Conservation (phyloP, 2,888 invertebrate species). For the Andrena flavipes region DNA sequence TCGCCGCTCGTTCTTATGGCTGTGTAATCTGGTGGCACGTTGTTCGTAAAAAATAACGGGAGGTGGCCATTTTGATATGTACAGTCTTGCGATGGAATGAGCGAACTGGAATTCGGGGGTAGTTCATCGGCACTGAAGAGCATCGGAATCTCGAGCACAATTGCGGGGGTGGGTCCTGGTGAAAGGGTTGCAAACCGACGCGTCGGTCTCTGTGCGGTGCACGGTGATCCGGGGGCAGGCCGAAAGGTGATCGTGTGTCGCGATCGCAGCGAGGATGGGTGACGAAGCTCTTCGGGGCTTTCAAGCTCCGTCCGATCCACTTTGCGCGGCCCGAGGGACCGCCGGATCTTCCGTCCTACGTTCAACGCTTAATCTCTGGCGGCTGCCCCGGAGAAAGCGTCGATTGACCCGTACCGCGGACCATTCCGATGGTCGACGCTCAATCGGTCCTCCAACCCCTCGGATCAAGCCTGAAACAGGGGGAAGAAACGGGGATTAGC, state of each 20-base stretch:
- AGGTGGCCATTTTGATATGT: background rate
- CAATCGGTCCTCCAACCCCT: background rate
- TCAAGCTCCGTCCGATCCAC: background rate
- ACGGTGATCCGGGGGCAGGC: background rate
- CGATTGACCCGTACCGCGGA: constrained; percentile 29
- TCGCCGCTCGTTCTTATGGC: background rate
- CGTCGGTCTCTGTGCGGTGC: constrained; percentile 4
- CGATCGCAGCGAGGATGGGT: background rate
- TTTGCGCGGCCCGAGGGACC: background rate
- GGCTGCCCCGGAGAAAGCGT: constrained; percentile 23
- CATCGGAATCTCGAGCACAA: background rate
- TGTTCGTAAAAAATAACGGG: background rate
- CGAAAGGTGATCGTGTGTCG: background rate
- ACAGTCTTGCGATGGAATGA: constrained; percentile 36
- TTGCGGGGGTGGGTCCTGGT: background rate
- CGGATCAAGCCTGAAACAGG: constrained; percentile 56
- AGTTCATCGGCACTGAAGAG: background rate
- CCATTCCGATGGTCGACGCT: constrained; percentile 9
- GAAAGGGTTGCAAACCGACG: background rate
- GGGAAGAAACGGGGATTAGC: background rate
- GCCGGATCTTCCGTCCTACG: constrained; percentile 25
- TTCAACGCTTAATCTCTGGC: constrained; percentile 45
- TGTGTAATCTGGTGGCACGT: background rate
- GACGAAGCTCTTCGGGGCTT: constrained; percentile 1
- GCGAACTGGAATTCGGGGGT: background rate